These are phyloP conservation scores for Pammene aurita DNA, from an alignment of 2,888 invertebrate genomes.

Conservation along the genomic window DNA sequence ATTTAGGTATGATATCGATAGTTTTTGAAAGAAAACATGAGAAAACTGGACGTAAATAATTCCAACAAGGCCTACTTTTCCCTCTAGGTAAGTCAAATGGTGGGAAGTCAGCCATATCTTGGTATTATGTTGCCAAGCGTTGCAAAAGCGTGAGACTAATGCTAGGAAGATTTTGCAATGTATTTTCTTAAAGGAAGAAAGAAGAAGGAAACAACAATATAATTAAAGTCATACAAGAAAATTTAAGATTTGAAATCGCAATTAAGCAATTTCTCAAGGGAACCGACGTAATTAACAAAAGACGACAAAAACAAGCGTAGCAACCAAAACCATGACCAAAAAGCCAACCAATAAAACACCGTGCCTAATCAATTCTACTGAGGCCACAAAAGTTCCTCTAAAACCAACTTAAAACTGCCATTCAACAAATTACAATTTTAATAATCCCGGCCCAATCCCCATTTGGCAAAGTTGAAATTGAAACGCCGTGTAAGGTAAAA, in stretches of 20 bases:
- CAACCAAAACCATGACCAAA: constrained; percentile 53
- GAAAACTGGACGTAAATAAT: too few relatives aligned
- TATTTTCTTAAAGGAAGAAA: too few relatives aligned
- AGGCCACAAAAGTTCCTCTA: constrained; percentile 53
- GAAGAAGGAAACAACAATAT: too few relatives aligned
- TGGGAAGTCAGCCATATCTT: too few relatives aligned
- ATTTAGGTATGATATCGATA: too few relatives aligned
- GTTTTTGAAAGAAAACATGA: too few relatives aligned
- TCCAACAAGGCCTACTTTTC: too few relatives aligned
- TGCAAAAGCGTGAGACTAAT: too few relatives aligned
- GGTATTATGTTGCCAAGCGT: too few relatives aligned
- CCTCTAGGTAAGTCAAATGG: too few relatives aligned
- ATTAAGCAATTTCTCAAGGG: constrained; percentile 32
- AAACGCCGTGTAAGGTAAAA: constrained; percentile 16
- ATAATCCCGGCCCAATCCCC: constrained; percentile 33
- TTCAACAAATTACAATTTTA: constrained; percentile 30
- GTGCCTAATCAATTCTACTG: constrained; percentile 65
- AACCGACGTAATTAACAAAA: constrained; percentile 45
- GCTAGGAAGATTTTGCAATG: too few relatives aligned
- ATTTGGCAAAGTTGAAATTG: constrained; percentile 38
- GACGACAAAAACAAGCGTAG: constrained; percentile 44
- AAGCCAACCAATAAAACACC: constrained; percentile 57
- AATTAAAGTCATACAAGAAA: too few relatives aligned
- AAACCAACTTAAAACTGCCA: constrained; percentile 34
- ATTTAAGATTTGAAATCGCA: not conserved